Conservation (phyloP, 2,888 invertebrate genomes). For the Zaprionus bogoriensis region DNA sequence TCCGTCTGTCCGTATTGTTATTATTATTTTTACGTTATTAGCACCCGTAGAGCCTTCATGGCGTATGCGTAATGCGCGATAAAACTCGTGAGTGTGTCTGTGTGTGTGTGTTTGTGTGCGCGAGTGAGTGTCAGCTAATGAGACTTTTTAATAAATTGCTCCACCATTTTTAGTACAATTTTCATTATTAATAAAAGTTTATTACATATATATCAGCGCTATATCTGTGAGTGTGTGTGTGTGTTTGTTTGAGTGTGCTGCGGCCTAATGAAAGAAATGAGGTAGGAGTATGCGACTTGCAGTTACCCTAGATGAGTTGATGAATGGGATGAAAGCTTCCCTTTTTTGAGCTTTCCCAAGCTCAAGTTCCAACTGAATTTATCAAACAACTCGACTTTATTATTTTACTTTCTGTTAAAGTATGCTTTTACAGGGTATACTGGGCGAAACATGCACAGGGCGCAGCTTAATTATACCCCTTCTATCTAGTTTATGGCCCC, state of each 20-base stretch:
- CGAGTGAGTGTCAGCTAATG: slow-evolving; percentile 63
- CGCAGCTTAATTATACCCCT: slow-evolving; percentile 8
- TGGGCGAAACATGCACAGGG: not conserved
- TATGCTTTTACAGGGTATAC: not conserved
- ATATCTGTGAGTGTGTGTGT: slow-evolving; percentile 20
- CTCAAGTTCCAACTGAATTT: not conserved
- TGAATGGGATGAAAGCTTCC: not conserved
- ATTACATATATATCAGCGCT: slow-evolving; percentile 67
- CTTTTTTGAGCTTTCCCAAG: not conserved
- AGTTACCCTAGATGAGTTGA: slow-evolving; percentile 16
- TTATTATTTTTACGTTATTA: slow-evolving; percentile 74
- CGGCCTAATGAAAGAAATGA: slow-evolving; percentile 55
- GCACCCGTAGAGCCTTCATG: slow-evolving; percentile 68
- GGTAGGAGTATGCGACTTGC: not conserved
- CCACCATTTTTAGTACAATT: slow-evolving; percentile 76
- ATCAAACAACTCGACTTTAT: not conserved
- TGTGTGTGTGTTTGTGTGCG: slow-evolving; percentile 23
- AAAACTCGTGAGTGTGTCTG: slow-evolving; percentile 41
- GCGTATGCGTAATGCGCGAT: slow-evolving; percentile 76
- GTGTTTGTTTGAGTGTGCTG: slow-evolving; percentile 33
- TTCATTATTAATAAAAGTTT: slow-evolving; percentile 78
- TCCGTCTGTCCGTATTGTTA: too few species aligned
- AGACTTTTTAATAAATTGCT: slow-evolving; percentile 76
- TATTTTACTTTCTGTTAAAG: too few species aligned
- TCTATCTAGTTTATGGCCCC: slow-evolving; percentile 11